Base-by-base conservation (phyloP, 2,113 vertebrate genomes). In the Amblyornis subalaris region DNA sequence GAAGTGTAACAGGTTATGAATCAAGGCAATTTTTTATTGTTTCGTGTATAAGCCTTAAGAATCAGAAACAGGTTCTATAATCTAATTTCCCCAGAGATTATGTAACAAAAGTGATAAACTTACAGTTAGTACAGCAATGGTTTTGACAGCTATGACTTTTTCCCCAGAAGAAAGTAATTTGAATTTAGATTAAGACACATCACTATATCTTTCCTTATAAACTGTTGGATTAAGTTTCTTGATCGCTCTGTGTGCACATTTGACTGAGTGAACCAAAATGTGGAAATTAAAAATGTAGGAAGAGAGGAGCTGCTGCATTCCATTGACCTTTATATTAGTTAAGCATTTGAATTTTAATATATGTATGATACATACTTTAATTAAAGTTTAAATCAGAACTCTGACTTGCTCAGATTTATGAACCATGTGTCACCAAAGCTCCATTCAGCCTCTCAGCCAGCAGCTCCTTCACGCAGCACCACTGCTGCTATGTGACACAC, bases 141-240 rank as follows among this genome's bases (percentile, higher is more conserved):
- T 74, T 95, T 82, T 92, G 84, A 91, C 84, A 93, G 81, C 70
- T 92, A 11, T 70, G 73, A 62, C 70, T 77, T 88, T 66, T 69
- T 54, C 44, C 42, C 47, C 47, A 78, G 72, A 88, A 70, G 69
- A 74, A 91, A 89, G 77, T 70, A 81, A 95, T 94, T 93, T 94
- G 81, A 94, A 96, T 95, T 94, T 92, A 75, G 42, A 96, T 89
- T 75, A 92, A 89, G 94, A 91, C 74, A 85, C 45, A 85, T 82
- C 58, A 65, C 74, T 61, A 4, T 20, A 65, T 55, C 65, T 84
- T 84, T 42, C 80, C 69, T 89, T 75, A 90, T 47, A 79, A 94
- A 94, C 66, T 70, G n/a, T 50, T 78, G 90, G 69, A 92, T 79
- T 88, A 65, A 50, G 44, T 82, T 91, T 51, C 70, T 29, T 17